phyloP scores from a whole-genome alignment of 2,888 invertebrate species.

The Zygaena filipendulae region DNA sequence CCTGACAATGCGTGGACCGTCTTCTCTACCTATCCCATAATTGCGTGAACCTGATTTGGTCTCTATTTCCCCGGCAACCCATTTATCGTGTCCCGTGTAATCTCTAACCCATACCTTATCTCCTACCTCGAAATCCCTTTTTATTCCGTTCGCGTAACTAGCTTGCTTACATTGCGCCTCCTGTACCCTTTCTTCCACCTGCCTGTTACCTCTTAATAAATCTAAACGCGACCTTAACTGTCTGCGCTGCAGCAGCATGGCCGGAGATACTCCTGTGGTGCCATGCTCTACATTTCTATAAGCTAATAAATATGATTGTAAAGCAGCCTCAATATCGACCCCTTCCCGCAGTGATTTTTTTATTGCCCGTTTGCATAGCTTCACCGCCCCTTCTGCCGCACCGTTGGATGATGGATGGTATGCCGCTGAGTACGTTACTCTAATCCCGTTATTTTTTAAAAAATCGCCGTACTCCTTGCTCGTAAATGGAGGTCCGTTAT shows the following conservation, averaged over 20 bases:
- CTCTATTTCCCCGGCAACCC: conserved; percentile 6
- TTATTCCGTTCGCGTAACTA: conserved; percentile 4
- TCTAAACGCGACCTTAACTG: conserved; percentile 7
- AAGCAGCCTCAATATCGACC: background rate
- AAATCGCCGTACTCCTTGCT: conserved; percentile 11
- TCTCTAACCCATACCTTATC: conserved; percentile 5
- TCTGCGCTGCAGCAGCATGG: background rate
- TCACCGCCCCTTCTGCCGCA: too few species aligned
- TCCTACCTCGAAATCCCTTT: conserved; percentile 2
- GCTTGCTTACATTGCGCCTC: conserved; percentile 3
- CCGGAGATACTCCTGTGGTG: conserved; percentile 1
- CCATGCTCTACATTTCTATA: conserved; percentile 1
- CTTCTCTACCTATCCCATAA: conserved; percentile 6
- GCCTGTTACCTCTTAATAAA: conserved; percentile 4
- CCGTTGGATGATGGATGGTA: too few species aligned
- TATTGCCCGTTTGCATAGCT: conserved; percentile 2
- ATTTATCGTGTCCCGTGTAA: conserved; percentile 5
- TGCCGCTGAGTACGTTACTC: conserved; percentile 6
- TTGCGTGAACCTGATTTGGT: conserved; percentile 6
- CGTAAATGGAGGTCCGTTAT: conserved; percentile 14
- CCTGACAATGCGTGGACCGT: conserved; percentile 5
- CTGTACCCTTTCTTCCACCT: background rate
- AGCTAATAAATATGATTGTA: conserved; percentile 1
- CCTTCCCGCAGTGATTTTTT: background rate
- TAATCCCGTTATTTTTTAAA: conserved; percentile 7